phyloP scores from a whole-genome alignment of 2,113 vertebrate species.

The Tupaia chinensis region DNA sequence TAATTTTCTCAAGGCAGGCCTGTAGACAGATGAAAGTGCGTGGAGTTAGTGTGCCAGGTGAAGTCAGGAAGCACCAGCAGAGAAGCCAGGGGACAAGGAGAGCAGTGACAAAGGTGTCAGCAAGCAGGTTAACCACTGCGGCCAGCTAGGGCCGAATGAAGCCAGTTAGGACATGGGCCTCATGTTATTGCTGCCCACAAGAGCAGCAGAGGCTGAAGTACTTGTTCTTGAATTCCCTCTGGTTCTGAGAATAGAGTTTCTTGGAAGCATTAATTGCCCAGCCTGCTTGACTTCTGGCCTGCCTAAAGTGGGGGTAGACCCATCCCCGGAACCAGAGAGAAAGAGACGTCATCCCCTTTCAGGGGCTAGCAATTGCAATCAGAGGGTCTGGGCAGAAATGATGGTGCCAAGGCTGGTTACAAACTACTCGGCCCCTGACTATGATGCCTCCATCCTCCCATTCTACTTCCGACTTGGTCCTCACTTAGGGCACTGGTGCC shows the following conservation, averaged over 20 bases:
- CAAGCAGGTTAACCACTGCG: neutral
- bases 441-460: neutral
- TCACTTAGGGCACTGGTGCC: neutral
- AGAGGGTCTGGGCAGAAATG: neutral
- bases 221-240: conserved; percentile 10
- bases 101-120: neutral
- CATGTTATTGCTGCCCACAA: neutral
- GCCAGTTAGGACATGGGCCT: neutral
- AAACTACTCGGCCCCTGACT: neutral
- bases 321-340: neutral
- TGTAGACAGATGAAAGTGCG: neutral
- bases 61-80: neutral
- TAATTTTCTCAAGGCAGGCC: neutral
- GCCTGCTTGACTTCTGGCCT: neutral
- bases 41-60: neutral
- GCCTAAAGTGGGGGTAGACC: neutral
- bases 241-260: neutral
- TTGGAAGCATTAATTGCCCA: neutral
- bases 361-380: neutral
- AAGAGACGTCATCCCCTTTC: neutral
- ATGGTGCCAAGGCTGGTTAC: neutral
- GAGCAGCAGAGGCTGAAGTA: neutral
- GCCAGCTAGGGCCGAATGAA: neutral
- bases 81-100: neutral
- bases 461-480: neutral